These are phyloP conservation scores for Chrysodeixis includens DNA, from an alignment of 2,888 invertebrate species.

Conservation along the genomic window DNA sequence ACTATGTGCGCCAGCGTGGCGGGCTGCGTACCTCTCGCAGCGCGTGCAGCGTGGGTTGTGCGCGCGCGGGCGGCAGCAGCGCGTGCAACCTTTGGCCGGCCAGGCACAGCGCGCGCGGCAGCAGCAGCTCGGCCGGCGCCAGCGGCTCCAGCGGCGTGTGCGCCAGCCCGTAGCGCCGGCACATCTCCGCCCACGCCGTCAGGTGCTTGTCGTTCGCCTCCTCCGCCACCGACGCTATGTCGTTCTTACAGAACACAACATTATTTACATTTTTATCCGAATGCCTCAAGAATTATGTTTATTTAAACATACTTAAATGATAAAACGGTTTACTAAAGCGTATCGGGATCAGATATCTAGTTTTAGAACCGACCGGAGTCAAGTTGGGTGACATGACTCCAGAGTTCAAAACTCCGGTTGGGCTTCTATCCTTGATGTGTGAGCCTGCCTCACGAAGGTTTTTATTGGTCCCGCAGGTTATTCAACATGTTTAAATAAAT, in stretches of 20 bases:
- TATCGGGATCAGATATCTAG: too few relatives aligned
- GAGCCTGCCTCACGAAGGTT: too few relatives aligned
- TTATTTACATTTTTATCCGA: too few relatives aligned
- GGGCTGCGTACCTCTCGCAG: slow-evolving; percentile 74
- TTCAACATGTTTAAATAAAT: too few relatives aligned
- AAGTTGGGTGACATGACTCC: too few relatives aligned
- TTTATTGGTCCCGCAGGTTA: too few relatives aligned
- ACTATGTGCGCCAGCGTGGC: background rate
- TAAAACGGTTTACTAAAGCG: too few relatives aligned
- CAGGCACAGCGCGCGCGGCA: slow-evolving; percentile 94
- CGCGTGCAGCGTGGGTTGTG: slow-evolving; percentile 90
- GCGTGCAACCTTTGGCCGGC: slow-evolving; percentile 91
- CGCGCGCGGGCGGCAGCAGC: slow-evolving; percentile 89
- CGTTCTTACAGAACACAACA: slow-evolving; percentile 88
- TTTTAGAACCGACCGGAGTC: too few relatives aligned
- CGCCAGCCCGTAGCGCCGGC: slow-evolving; percentile 92
- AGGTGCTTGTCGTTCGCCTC: slow-evolving; percentile 98
- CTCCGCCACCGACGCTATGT: slow-evolving; percentile 94
- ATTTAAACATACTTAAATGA: background rate
- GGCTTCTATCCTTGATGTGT: too few relatives aligned
- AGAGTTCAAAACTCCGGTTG: too few relatives aligned
- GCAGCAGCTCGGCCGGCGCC: slow-evolving; percentile 94
- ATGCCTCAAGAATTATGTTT: background rate
- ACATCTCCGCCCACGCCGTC: slow-evolving; percentile 97
- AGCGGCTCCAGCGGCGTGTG: slow-evolving; percentile 97